A percentile compares a stretch with the other conserved stretches of the same genome.
Evolutionary conservation across 2,888 invertebrate species (phyloP).

Genomic region (Stenurella melanura): DNA sequence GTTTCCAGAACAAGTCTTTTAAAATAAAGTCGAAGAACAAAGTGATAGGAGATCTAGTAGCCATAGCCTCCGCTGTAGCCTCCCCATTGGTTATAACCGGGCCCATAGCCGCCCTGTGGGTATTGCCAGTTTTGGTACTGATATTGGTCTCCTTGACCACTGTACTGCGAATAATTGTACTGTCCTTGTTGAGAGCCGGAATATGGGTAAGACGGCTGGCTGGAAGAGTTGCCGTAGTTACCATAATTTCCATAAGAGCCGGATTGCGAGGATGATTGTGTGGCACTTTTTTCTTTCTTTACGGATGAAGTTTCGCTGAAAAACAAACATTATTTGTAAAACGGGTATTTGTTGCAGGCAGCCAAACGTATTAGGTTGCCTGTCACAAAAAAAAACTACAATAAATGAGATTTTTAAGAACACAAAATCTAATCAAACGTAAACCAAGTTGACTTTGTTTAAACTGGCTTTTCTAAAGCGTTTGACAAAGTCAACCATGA

Average conservation of each 20-base stretch:
- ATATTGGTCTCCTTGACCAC: constrained; percentile 76
- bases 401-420: no score
- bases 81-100: constrained; percentile 78
- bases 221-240: constrained; percentile 71
- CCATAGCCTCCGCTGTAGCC: constrained; percentile 74
- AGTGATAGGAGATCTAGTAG: constrained; percentile 57
- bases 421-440: no score
- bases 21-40: constrained; percentile 19
- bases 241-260: constrained; percentile 69
- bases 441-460: no score
- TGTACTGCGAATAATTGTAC: constrained; percentile 76
- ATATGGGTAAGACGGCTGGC: constrained; percentile 71
- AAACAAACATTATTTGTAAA: constrained; percentile 29
- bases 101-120: constrained; percentile 76
- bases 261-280: constrained; percentile 66
- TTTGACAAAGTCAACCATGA: no score
- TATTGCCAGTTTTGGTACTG: constrained; percentile 79
- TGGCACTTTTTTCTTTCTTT: constrained; percentile 71
- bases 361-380: no score
- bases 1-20: constrained; percentile 2
- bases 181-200: constrained; percentile 73
- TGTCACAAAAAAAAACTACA: no score
- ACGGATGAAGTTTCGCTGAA: constrained; percentile 62
- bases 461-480: no score
- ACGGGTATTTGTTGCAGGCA: no score